Evolutionary conservation across 2,797 vertebrate species (phyloP), one percentile per base, ranked within the genome.

Genomic region (Echiichthys vipera): DNA sequence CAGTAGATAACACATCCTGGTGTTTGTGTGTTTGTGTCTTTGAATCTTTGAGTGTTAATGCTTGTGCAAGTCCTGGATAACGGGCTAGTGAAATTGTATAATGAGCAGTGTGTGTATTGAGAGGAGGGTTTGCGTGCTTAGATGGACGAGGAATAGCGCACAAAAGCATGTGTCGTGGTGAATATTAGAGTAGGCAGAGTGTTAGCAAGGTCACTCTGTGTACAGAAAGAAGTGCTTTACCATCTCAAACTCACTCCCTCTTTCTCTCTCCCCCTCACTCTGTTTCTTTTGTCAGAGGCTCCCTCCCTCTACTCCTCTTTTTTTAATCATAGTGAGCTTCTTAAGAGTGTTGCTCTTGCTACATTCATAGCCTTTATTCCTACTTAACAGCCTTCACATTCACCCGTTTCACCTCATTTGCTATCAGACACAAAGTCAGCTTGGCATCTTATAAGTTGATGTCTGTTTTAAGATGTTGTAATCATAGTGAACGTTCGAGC

Each of bases 151-250:
- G 85, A 89, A 77, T 81, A 51, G 76, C 57, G 71, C 85, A 87
- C 78, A 87, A 86, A 87, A 87, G 87, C 83, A 88, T 74, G 78
- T 90, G 87, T 85, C 80, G 82, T 77, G 62, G 77, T 90, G 89
- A 92, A 90, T 92, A 85, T 87, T 86, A 56, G 75, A 90, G 84
- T 55, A 89, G 75, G 65, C 74, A 39, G 68, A 83, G 85, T 80
- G 83, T 86, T 82, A 75, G 86, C 83, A 83, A 72, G 75, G 79
- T 88, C 74, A 75, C 69, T 89, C 63, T 84, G 50, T 71, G 80
- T 86, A 78, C 77, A 80, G 79, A 80, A 71, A 65, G 68, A 87
- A 88, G 81, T 89, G 79, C 77, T 82, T 81, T 85, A 50, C 66
- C 46, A 46, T 68, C 77, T 87, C 71, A 73, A 70, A 75, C 81